A percentile compares a stretch with the other conserved stretches of the same genome.
Evolutionary conservation across 2,113 vertebrate species (phyloP).

Genomic region (Gambusia holbrooki): DNA sequence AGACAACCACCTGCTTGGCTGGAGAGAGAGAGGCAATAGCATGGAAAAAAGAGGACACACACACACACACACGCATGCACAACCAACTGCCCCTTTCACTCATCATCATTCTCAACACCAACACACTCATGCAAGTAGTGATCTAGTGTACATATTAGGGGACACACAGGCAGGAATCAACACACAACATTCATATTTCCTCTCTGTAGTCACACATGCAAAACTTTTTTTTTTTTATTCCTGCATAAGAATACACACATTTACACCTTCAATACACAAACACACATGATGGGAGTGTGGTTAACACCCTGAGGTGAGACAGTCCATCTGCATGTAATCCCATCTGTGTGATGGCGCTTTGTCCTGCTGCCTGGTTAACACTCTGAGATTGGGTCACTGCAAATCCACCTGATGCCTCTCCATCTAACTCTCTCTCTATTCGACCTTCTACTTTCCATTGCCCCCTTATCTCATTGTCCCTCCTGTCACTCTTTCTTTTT

Average conservation of each 20-base stretch:
- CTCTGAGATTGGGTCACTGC: constrained; percentile 73
- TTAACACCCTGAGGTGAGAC: constrained; percentile 65
- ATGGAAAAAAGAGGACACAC: constrained; percentile 32
- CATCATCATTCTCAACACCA: constrained; percentile 39
- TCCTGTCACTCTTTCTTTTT: constrained; percentile 3
- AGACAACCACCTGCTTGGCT: constrained; percentile 75
- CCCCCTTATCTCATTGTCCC: constrained; percentile 53
- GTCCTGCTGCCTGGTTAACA: constrained; percentile 73
- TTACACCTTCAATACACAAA: constrained; percentile 8
- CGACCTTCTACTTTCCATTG: constrained; percentile 36
- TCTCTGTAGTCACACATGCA: constrained; percentile 9
- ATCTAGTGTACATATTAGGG: constrained; percentile 41
- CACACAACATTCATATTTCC: constrained; percentile 20
- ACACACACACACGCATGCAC: constrained; percentile 34
- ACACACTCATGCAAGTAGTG: constrained; percentile 44
- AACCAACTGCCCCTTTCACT: constrained; percentile 39
- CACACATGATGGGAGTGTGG: constrained; percentile 20
- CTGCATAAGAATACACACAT: constrained; percentile 1
- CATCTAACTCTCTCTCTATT: constrained; percentile 33
- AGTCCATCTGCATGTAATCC: constrained; percentile 80
- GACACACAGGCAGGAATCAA: constrained; percentile 29
- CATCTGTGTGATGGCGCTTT: constrained; percentile 70
- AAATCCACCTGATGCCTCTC: constrained; percentile 78
- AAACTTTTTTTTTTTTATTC: background rate
- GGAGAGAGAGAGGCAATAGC: constrained; percentile 68